Base-by-base conservation (phyloP, 2,113 vertebrate species). In the Salvator merianae region DNA sequence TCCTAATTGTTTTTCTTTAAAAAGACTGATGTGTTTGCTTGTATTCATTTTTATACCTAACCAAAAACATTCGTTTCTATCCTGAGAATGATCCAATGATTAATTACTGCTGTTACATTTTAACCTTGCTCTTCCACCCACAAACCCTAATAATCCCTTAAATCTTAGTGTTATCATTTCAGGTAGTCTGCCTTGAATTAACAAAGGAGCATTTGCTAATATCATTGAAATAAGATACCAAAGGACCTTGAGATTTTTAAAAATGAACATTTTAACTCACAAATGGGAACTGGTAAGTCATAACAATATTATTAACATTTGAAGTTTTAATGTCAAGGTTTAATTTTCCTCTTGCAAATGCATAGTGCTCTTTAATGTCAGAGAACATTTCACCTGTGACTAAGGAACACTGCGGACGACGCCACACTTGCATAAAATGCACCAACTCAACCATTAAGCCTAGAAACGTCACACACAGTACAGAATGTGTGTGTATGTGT, bases 171-270 rank as follows among this genome's bases (percentile, higher is more conserved):
- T 32, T 89, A 88, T 38, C 87, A 83, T 82, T 84, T 82, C 66
- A 73, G 84, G 62, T 76, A 84, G 12, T 40, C 82, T 90, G 43
- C 24, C 32, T 85, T n/a, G 43, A 71, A 79, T 80, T 65, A 93
- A 89, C 66, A 92, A 0, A 66, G 91, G 83, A 90, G 89, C 87
- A 84, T 84, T 86, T 82, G 77, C 70, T 66, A 13, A 88, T 85
- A 72, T 89, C 86, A 90, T 76, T 88, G 88, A 87, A 94, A 93
- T 30, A 88, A 71, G 82, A 95, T 92, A 91, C 69, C 84, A 82
- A 76, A 89, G 82, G 68, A 90, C 83, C 79, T 88, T 81, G 83
- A 81, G 82, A 24, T 89, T 87, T 38, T 47, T 80, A 85, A 68
- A 76, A 59, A 43, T 26, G 66, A 81, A 43, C 24, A 79, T 0